A percentile compares a stretch with the other conserved stretches of the same genome.
phyloP scores from a whole-genome alignment of 2,888 invertebrate genomes.

The Empis livida region DNA sequence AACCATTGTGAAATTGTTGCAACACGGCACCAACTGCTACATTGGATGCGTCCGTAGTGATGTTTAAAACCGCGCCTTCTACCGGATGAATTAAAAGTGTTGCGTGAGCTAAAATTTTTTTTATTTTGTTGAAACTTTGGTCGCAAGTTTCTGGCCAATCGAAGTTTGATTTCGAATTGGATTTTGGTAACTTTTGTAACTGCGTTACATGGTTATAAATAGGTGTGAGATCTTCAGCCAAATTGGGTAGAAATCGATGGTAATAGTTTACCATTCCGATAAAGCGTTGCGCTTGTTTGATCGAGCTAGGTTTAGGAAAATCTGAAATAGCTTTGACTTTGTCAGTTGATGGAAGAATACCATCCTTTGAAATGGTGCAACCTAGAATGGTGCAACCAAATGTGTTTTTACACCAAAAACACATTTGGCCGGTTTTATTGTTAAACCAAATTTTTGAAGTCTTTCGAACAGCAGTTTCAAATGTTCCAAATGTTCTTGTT shows the following conservation, averaged over 20 bases:
- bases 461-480: conserved; percentile 12
- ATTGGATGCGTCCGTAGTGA: conserved; percentile 23
- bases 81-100: conserved; percentile 25
- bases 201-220: neutral
- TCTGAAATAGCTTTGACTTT: neutral
- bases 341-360: neutral
- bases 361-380: neutral
- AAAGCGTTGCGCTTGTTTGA: neutral
- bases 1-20: conserved; percentile 18
- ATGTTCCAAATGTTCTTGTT: conserved; percentile 13
- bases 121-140: neutral
- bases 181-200: neutral
- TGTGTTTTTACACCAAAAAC: neutral
- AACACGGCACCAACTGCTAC: conserved; percentile 26
- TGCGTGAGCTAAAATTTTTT: conserved; percentile 9
- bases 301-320: neutral
- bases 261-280: conserved; percentile 3
- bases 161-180: conserved; percentile 3
- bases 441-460: conserved; percentile 13
- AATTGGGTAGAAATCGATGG: conserved; percentile 4
- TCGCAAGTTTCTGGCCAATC: neutral
- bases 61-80: conserved; percentile 15
- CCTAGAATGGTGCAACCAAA: neutral
- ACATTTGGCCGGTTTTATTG: conserved; percentile 13
- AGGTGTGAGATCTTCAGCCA: conserved; percentile 2